phyloP scores from a whole-genome alignment of 2,113 vertebrate genomes.

The Sander vitreus region DNA sequence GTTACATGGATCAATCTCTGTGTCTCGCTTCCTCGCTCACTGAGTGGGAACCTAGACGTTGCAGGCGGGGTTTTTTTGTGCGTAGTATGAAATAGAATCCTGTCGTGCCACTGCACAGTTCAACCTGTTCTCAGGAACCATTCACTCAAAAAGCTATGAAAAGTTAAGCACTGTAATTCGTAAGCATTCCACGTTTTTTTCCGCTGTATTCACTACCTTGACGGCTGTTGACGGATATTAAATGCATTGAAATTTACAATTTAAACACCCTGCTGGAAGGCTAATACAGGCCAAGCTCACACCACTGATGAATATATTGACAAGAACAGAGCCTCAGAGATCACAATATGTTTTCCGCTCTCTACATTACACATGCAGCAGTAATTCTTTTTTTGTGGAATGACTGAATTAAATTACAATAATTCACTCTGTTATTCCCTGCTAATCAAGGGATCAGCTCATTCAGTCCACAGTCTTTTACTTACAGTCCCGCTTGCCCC shows the following conservation, averaged over 20 bases:
- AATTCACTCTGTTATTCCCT: constrained; percentile 58
- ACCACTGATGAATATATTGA: constrained; percentile 64
- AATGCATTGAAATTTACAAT: constrained; percentile 38
- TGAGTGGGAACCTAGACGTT: no score
- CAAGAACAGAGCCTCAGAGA: constrained; percentile 61
- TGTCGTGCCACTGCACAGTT: no score
- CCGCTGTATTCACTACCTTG: no score
- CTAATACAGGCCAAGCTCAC: constrained; percentile 70
- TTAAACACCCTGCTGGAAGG: constrained; percentile 44
- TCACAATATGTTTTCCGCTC: constrained; percentile 61
- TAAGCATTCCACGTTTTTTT: no score
- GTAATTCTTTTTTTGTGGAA: constrained; percentile 72
- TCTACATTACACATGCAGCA: constrained; percentile 59
- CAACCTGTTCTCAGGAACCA: no score
- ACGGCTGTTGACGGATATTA: constrained; percentile 33
- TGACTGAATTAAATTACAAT: constrained; percentile 72
- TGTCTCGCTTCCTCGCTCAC: no score
- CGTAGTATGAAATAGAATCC: no score
- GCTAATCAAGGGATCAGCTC: constrained; percentile 66
- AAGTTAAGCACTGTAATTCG: no score
- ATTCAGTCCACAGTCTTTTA: constrained; percentile 58
- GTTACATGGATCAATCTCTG: no score
- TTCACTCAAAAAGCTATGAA: no score
- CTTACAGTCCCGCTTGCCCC: constrained; percentile 45
- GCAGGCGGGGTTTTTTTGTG: no score